phyloP scores from a whole-genome alignment of 2,797 vertebrate genomes.

The Hypotaenidia okinawae region DNA sequence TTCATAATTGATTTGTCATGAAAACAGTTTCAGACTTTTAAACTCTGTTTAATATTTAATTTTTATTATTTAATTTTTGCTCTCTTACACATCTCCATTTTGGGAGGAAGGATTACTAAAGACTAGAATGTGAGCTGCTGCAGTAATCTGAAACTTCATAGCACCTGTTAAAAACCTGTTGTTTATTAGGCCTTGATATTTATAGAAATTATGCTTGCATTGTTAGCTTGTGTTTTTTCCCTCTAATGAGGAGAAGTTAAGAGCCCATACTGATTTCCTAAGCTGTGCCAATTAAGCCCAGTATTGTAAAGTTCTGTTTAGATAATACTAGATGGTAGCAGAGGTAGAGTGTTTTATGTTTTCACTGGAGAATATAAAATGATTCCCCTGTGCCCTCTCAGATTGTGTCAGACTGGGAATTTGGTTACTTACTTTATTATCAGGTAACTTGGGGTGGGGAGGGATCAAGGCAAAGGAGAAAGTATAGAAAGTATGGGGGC shows the following conservation, averaged over 20 bases:
- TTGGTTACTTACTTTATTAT: neutral
- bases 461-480: neutral
- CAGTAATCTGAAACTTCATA: neutral
- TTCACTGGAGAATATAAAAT: neutral
- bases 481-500: neutral
- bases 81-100: conserved; percentile 23
- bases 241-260: neutral
- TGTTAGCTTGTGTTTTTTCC: neutral
- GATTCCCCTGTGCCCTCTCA: neutral
- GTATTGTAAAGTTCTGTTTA: neutral
- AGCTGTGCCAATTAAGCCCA: neutral
- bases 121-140: neutral
- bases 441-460: neutral
- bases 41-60: neutral
- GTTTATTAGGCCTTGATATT: conserved; percentile 5
- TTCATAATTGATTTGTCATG: neutral
- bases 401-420: neutral
- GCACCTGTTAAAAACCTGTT: neutral
- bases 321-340: neutral
- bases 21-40: neutral
- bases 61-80: neutral
- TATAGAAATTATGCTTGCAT: neutral
- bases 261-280: neutral
- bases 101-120: neutral
- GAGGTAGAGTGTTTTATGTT: neutral